A percentile compares a stretch with the other conserved stretches of the same genome.
Evolutionary conservation across 2,888 invertebrate species (phyloP).

Genomic region (Geophilus truncorum): DNA sequence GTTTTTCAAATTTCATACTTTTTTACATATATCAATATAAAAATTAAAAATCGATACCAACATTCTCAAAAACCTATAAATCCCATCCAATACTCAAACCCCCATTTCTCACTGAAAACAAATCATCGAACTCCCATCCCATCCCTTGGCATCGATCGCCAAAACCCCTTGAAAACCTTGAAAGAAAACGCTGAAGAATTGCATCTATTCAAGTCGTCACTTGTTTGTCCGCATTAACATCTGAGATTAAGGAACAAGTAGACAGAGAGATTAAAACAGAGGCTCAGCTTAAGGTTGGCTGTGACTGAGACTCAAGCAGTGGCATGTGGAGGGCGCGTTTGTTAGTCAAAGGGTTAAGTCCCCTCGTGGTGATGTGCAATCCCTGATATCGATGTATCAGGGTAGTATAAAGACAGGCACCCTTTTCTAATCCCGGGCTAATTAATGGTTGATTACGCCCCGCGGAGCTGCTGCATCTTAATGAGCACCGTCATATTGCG

Average conservation of each 20-base stretch:
- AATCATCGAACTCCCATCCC: too few species aligned
- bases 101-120: too few species aligned
- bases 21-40: too few species aligned
- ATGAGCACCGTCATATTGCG: conserved; percentile 30
- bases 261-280: conserved; percentile 1
- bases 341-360: conserved; percentile 20
- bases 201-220: too few species aligned
- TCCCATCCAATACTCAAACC: too few species aligned
- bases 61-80: too few species aligned
- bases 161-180: too few species aligned
- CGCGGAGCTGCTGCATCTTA: conserved; percentile 25
- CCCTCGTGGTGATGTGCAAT: conserved; percentile 12
- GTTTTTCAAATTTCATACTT: too few species aligned
- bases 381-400: conserved; percentile 29
- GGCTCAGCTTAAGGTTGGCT: not conserved
- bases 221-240: conserved; percentile 2
- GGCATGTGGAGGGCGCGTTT: not conserved
- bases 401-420: not conserved
- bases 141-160: too few species aligned
- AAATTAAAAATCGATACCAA: too few species aligned
- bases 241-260: not conserved
- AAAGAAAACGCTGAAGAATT: too few species aligned
- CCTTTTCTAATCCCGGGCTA: conserved; percentile 28
- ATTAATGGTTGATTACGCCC: conserved; percentile 31
- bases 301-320: not conserved